Conservation (phyloP, 2,888 invertebrate genomes). For the Chrysomela aeneicollis region DNA sequence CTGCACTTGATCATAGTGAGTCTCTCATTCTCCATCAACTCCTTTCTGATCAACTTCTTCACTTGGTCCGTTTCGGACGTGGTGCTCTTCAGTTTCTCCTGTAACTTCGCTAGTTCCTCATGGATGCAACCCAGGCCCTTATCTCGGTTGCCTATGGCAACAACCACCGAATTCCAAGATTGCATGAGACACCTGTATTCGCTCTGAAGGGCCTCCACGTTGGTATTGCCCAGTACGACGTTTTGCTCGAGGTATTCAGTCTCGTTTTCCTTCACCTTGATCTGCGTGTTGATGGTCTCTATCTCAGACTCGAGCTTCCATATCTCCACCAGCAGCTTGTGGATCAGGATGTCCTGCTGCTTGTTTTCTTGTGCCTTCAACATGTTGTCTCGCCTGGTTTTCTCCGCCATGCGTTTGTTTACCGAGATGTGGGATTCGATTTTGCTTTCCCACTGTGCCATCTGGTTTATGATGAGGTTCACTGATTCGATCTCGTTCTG, state of each 20-base stretch:
- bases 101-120: constrained; percentile 63
- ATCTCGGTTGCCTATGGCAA: constrained; percentile 75
- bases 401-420: constrained; percentile 72
- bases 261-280: constrained; percentile 71
- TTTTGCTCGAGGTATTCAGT: constrained; percentile 67
- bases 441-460: constrained; percentile 70
- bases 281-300: constrained; percentile 70
- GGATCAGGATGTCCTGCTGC: constrained; percentile 65
- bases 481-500: constrained; percentile 68
- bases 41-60: constrained; percentile 71
- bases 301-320: constrained; percentile 75
- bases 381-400: constrained; percentile 67
- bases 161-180: constrained; percentile 78
- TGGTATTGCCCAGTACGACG: constrained; percentile 75
- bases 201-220: constrained; percentile 74
- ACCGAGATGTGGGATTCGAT: constrained; percentile 70
- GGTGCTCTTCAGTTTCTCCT: constrained; percentile 53
- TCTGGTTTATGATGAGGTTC: constrained; percentile 65
- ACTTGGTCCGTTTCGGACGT: constrained; percentile 69
- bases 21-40: constrained; percentile 73
- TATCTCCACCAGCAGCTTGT: constrained; percentile 73
- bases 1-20: constrained; percentile 69
- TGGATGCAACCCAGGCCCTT: constrained; percentile 70
- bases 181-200: constrained; percentile 75
- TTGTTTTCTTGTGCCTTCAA: constrained; percentile 67